Conservation (phyloP, 2,113 vertebrate species). For the Isichthys henryi region DNA sequence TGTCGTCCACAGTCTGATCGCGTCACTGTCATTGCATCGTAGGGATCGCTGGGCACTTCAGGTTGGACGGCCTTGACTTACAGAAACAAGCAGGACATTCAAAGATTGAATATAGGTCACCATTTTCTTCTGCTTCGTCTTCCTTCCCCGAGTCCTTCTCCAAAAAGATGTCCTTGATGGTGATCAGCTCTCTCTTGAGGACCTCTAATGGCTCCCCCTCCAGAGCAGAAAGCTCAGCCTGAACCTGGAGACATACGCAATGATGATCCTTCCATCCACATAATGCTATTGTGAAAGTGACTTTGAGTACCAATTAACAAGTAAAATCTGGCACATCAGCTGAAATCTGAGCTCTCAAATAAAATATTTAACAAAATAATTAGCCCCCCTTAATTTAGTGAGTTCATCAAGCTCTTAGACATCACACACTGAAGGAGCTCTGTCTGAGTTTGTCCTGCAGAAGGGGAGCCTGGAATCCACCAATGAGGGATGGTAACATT, state of each 20-base stretch:
- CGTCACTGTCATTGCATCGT: neutral
- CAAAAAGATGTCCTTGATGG: constrained; percentile 84
- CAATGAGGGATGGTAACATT: neutral
- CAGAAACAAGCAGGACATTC: constrained; percentile 54
- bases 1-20: neutral
- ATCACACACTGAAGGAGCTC: neutral
- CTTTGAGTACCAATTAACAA: neutral
- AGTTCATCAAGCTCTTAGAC: neutral
- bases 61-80: constrained; percentile 45
- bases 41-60: neutral
- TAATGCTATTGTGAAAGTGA: neutral
- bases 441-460: neutral
- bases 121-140: constrained; percentile 60
- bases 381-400: neutral
- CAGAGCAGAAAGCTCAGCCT: constrained; percentile 74
- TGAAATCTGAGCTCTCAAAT: neutral
- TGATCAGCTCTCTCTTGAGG: constrained; percentile 79
- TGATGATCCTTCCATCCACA: too few species aligned
- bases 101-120: constrained; percentile 68
- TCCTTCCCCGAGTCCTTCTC: constrained; percentile 62
- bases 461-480: neutral
- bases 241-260: constrained; percentile 63
- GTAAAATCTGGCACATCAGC: neutral
- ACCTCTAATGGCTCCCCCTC: constrained; percentile 69
- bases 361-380: neutral